Base-by-base conservation (phyloP, 2,113 vertebrate genomes). In the Geococcyx californianus region DNA sequence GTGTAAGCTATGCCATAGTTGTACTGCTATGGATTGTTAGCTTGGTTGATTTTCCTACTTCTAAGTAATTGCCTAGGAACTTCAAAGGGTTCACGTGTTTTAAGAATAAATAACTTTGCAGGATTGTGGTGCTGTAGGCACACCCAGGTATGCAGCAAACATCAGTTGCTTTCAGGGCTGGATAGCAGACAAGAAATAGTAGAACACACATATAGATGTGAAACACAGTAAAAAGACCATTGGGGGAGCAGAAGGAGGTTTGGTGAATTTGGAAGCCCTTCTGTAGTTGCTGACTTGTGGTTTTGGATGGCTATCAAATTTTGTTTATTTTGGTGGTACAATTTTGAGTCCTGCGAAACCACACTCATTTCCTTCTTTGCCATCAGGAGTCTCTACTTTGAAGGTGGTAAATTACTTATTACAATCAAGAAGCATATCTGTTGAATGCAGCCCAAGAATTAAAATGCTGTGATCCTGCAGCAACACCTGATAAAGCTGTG, bases 361-460 rank as follows among this genome's bases (percentile, higher is more conserved):
- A 9, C 25, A 42, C 44, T 90, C 2, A 15, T 62, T 94, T 92
- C 51, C 12, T 91, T 21, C 51, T 84, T 87, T 89, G 60, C 33
- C 26, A 15, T 85, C 16, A 44, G 51, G 4, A 87, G 20, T 11
- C 38, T 66, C 45, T 87, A 1, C 38, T 87, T 47, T 17, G 33
- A 81, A 23, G 33, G 18, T 74, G 47, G 13, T 76, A 82, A 42
- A 17, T 13, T 79, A 21, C 17, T 23, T 75, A 2, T 45, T 90
- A 21, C 0, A 1, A 55, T 52, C 26, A 28, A 16, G 23, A 84
- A 15, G 36, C 13, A 0, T 54, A 25, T 19, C 51, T 73, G 1
- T 15, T 59, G 67, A 89, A n/a, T 49, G 64, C 36, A 77, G 13
- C 62, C 52, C 28, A 51, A 18, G 33, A 23, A 29, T 66, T 81